Evolutionary conservation across 2,888 invertebrate species (phyloP).

Genomic region (Nomada hirtipes): DNA sequence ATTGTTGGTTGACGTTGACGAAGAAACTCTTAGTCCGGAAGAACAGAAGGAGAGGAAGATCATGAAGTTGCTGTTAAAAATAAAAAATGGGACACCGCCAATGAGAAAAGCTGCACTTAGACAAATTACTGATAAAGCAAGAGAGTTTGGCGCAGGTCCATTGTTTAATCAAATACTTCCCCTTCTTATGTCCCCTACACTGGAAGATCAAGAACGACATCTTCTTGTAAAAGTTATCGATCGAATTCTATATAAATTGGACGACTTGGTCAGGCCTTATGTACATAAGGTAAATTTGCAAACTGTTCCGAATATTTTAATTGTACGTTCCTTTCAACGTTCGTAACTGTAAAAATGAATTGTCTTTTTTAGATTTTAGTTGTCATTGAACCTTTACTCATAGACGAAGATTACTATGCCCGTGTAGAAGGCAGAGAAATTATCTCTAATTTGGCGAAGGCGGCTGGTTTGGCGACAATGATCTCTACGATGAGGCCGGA

Average conservation of each 20-base stretch:
- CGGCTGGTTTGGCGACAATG: slow-evolving; percentile 99
- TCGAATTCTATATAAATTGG: slow-evolving; percentile 98
- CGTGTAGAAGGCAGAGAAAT: slow-evolving; percentile 99
- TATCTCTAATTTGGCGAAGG: slow-evolving; percentile 99
- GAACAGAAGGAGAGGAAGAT: slow-evolving; percentile 99
- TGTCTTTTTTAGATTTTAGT: slow-evolving; percentile 91
- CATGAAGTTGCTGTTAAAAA: slow-evolving; percentile 98
- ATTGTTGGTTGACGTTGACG: slow-evolving; percentile 98
- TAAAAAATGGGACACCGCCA: slow-evolving; percentile 99
- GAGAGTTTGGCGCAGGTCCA: slow-evolving; percentile 99
- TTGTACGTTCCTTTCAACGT: background rate
- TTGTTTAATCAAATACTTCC: slow-evolving; percentile 99
- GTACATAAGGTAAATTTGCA: slow-evolving; percentile 93
- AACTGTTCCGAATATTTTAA: slow-evolving; percentile 4
- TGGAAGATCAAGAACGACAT: slow-evolving; percentile 99
- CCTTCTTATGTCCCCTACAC: slow-evolving; percentile 99
- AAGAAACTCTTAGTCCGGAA: slow-evolving; percentile 96
- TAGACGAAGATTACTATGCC: slow-evolving; percentile 99
- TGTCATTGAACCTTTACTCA: slow-evolving; percentile 98
- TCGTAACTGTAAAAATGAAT: slow-evolving; percentile 16
- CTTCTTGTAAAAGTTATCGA: slow-evolving; percentile 99
- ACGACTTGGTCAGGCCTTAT: slow-evolving; percentile 99
- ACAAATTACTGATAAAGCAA: slow-evolving; percentile 99
- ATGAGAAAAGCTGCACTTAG: slow-evolving; percentile 99
- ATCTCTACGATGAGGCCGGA: slow-evolving; percentile 99